Evolutionary conservation across 2,113 vertebrate genomes (phyloP).

Genomic region (Oreotrochilus melanogaster): DNA sequence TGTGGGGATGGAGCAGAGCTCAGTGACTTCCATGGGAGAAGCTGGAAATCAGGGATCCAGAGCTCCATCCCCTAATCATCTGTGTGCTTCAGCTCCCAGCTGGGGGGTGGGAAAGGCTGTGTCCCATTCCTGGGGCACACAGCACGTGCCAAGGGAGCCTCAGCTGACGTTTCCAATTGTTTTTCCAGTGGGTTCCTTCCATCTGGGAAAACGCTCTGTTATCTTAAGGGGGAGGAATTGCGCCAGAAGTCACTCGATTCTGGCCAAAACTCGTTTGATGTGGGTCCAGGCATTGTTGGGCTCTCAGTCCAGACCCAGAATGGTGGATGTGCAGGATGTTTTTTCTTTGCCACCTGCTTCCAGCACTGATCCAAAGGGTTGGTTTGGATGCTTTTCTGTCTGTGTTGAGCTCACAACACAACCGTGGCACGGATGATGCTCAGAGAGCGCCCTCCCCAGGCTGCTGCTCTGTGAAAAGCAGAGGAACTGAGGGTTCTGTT

Average conservation of each 20-base stretch:
- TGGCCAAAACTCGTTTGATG: conserved; percentile 90
- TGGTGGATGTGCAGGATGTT: conserved; percentile 90
- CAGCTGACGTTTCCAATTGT: conserved; percentile 53
- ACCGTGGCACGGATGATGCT: background rate
- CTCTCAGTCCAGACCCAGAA: conserved; percentile 91
- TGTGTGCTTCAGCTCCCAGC: background rate
- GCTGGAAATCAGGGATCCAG: background rate
- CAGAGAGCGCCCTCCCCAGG: background rate
- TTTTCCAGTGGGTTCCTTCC: conserved; percentile 52
- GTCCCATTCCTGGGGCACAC: background rate
- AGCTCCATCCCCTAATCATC: background rate
- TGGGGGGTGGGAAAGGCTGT: background rate
- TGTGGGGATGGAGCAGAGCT: background rate
- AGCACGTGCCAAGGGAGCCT: background rate
- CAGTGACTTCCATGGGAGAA: background rate
- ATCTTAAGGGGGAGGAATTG: conserved; percentile 69
- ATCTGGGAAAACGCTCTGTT: conserved; percentile 45
- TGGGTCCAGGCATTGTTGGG: conserved; percentile 92
- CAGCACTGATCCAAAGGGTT: background rate
- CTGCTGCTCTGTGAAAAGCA: background rate
- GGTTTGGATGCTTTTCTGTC: background rate
- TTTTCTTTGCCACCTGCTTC: conserved; percentile 94
- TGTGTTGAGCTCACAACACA: background rate
- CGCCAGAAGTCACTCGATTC: conserved; percentile 91
- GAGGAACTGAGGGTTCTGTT: background rate